Evolutionary conservation across 2,113 vertebrate genomes (phyloP).

Genomic region (Conger conger): DNA sequence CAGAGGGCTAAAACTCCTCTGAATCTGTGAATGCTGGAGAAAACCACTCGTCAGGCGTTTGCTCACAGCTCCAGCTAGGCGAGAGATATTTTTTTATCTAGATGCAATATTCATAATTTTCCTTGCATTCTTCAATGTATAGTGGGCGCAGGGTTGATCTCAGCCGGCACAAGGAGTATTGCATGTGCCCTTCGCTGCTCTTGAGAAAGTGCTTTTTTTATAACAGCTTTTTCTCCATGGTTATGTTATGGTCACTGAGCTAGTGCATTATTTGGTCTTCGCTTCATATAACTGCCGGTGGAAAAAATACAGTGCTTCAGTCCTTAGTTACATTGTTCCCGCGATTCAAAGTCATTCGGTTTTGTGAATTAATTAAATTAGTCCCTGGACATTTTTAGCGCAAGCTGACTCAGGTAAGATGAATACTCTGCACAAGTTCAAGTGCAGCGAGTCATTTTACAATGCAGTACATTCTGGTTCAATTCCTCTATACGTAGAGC

Average conservation of each 20-base stretch:
- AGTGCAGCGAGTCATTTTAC: not conserved
- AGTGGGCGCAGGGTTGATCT: not conserved
- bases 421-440: not conserved
- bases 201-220: not conserved
- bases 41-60: not conserved
- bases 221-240: not conserved
- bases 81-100: not conserved
- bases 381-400: not conserved
- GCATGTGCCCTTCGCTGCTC: not conserved
- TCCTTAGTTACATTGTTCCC: not conserved
- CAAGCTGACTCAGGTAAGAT: not conserved
- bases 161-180: not conserved
- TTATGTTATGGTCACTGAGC: not conserved
- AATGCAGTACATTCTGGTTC: not conserved
- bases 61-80: not conserved
- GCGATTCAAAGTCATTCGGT: not conserved
- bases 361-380: not conserved
- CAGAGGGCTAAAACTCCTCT: not conserved
- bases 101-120: not conserved
- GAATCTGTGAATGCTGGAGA: not conserved
- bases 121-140: not conserved
- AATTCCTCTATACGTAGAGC: not conserved
- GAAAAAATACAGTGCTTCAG: not conserved
- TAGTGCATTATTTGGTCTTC: not conserved
- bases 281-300: not conserved